Base-by-base conservation (phyloP, 1,140 invertebrate genomes). In the Ips typographus region DNA sequence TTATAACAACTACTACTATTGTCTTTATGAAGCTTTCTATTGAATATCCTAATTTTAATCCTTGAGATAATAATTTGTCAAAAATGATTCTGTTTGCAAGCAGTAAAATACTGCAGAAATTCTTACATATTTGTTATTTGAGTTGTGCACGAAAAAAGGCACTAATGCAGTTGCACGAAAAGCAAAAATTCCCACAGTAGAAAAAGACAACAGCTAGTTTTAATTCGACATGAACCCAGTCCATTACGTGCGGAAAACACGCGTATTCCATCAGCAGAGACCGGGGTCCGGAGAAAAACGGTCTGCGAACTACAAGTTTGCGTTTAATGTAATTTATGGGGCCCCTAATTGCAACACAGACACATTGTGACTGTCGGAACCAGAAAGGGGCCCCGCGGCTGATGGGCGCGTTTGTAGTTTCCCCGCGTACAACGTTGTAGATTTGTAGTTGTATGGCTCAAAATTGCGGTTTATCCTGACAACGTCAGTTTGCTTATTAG, bases 171-270 rank as follows among this genome's bases (percentile, higher is more conserved):
- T 22, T 22, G 22, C 22, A 22, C 22, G 22, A 22, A 22, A 22
- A 22, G 22, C 22, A 22, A 22, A 22, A 22, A 22, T 22, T 22
- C 22, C 22, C 22, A 22, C 22, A 22, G 22, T 22, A 22, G 22
- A 22, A 22, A 22, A 22, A 22, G 44, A 49, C 44, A 22, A 49
- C 22, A 52, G 53, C 59, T 68, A 60, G 57, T 68, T 59, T 59
- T 42, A 68, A 57, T 68, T 43, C 65, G 38, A 36, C 5, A 41
- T 8, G 36, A 60, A 68, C 65, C 64, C 47, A 56, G 44, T 60
- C 70, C 67, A 71, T 73, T 71, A 73, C 67, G 42, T 70, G 68
- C 47, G 68, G 73, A 72, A 72, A 74, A 74, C 73, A 74, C 65
- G 71, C 60, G 61, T 72, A 71, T 71, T 74, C 73, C 73, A 74